Evolutionary conservation across 2,113 vertebrate species (phyloP), one percentile per base, ranked within the genome.

Genomic region (Rhinogobius similis): DNA sequence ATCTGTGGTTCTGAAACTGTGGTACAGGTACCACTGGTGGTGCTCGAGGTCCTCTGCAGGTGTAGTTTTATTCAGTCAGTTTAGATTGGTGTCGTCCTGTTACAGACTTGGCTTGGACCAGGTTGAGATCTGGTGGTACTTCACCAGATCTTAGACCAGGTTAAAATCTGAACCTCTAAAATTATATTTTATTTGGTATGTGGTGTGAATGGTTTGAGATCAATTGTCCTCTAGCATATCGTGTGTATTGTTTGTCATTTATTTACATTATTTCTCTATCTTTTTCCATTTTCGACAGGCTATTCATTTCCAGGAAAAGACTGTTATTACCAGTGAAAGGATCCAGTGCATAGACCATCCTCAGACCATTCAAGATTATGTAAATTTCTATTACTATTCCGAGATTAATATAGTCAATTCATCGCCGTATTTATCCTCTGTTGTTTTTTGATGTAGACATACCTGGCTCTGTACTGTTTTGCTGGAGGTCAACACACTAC

Each of bases 301-400:
- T 68, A 91, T 98, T 84, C 95, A 93, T 78, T 94, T 96, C 82
- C 97, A 98, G 61, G 95, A 97, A 92, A 98, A 96, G 91, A 95
- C 94, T 0, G 95, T 95, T 74, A 90, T 98, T 87, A 97, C 94
- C 89, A 97, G 94, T 0, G 97, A 98, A 86, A 93, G 97, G 67
- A 93, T 96, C 20, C 91, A 95, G 79, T 95, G 96, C 39, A 93
- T 96, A 0, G 97, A 98, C 43, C 96, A 98, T 72, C 96, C 96
- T 70, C 96, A 96, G 88, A 98, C 96, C 14, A 94, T 98, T 77
- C 95, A 96, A 76, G 97, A 98, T 94, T 98, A 98, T 2, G 97
- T 98, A 79, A 94, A 83, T 79, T 59, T 52, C 21, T 23, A 12
- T 20, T 10, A 23, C 50, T 11, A 1, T 23, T 52, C 9, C 4